Percentiles rank a stretch among this genome's conserved stretches.
phyloP scores from a whole-genome alignment of 2,113 vertebrate species.

The Acrocephalus kingi region DNA sequence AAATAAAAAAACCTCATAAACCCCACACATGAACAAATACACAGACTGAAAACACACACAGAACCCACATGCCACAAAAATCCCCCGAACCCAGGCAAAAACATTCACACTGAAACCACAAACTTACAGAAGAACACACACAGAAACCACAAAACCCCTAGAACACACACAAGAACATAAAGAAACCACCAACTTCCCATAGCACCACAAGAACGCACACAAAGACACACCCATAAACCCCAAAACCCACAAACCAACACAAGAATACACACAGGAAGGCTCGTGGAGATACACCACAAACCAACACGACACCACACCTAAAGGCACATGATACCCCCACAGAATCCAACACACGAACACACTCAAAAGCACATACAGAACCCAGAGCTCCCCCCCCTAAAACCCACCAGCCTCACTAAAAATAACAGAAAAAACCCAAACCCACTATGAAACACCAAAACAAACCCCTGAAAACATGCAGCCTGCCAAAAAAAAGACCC shows the following conservation, averaged over 20 bases:
- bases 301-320: background rate
- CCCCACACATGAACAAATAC: background rate
- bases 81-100: background rate
- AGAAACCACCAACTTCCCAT: fast-evolving
- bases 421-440: background rate
- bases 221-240: background rate
- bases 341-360: background rate
- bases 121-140: background rate
- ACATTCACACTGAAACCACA: background rate
- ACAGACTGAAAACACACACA: background rate
- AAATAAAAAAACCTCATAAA: background rate
- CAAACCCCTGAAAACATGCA: fast-evolving
- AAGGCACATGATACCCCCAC: background rate
- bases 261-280: background rate
- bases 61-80: background rate
- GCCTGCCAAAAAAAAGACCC: background rate
- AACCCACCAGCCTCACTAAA: background rate
- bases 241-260: background rate
- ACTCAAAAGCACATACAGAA: background rate
- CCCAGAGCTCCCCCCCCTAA: fast-evolving
- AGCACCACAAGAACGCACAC: background rate
- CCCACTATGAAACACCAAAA: background rate
- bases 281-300: background rate
- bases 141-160: background rate
- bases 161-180: background rate